Conservation (phyloP, 2,113 vertebrate species). For the Tylochromis polylepis region DNA sequence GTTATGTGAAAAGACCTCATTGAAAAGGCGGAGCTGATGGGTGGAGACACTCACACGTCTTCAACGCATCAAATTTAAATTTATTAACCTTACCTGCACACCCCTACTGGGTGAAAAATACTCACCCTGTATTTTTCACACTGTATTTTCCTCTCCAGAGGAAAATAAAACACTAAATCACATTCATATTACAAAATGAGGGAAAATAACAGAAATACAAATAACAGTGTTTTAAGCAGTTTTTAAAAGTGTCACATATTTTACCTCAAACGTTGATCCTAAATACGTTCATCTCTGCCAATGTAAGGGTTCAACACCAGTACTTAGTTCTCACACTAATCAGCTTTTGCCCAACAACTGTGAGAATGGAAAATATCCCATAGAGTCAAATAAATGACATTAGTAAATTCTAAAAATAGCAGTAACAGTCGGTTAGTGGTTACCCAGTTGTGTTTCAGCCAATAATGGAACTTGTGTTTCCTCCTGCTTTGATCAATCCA, state of each 20-base stretch:
- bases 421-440: background rate
- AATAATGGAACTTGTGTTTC: background rate
- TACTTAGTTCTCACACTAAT: background rate
- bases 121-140: too few relatives aligned
- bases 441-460: background rate
- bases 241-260: background rate
- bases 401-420: background rate
- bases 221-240: background rate
- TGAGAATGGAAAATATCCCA: fast-evolving
- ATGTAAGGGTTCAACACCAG: background rate
- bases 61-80: too few relatives aligned
- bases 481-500: background rate
- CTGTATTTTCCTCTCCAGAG: too few relatives aligned
- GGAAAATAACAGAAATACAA: background rate
- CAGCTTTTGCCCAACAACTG: background rate
- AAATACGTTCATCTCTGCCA: background rate
- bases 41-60: background rate
- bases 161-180: too few relatives aligned
- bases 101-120: too few relatives aligned
- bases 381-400: background rate
- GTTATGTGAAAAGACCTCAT: background rate
- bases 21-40: background rate
- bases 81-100: too few relatives aligned
- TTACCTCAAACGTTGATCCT: background rate
- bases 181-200: too few relatives aligned